Evolutionary conservation across 2,113 vertebrate species (phyloP), one percentile per base, ranked within the genome.

Genomic region (Delphinapterus leucas): DNA sequence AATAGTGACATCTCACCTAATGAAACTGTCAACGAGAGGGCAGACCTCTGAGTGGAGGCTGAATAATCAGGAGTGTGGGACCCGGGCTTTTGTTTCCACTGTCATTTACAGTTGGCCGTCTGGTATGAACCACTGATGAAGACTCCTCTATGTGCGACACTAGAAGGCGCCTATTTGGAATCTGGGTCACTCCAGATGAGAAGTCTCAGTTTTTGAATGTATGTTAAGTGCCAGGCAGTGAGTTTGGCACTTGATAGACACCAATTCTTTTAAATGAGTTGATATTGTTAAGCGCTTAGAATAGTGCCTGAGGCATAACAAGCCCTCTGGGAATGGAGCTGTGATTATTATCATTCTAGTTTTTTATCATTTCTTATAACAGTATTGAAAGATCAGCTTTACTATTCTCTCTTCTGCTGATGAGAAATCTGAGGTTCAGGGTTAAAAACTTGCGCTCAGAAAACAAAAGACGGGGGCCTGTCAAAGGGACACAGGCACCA

Each of bases 1-100:
- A 49, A 68, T 94, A 96, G 86, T 74, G 95, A 89, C 88, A 91
- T 83, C 93, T 89, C 67, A 70, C 77, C 88, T 96, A 96, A 96
- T 88, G 85, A 88, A 95, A 67, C 76, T 94, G 94, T 88, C 85
- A 65, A 36, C 60, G 77, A 90, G 84, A 90, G 63, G 88, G 61
- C 90, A 91, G 94, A 74, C 67, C 90, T 96, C 33, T 25, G 47
- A 71, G 67, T 5, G 20, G 6, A 85, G 90, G 53, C 76, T 82
- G 95, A 92, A 41, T 95, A 55, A 97, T 93, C 90, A 95, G 61
- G 90, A 68, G 23, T 9, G 41, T 38, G 33, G 58, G 23, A 20
- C 21, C 23, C 0, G 1, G 60, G 49, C 38, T 26, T 38, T 25
- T 83, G 25, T 33, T 18, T 85, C 83, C 58, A 47, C 8, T 14